Percentiles rank a stretch among this genome's conserved stretches.
Evolutionary conservation across 2,113 vertebrate genomes (phyloP).

Genomic region (Microcebus griseorufus): DNA sequence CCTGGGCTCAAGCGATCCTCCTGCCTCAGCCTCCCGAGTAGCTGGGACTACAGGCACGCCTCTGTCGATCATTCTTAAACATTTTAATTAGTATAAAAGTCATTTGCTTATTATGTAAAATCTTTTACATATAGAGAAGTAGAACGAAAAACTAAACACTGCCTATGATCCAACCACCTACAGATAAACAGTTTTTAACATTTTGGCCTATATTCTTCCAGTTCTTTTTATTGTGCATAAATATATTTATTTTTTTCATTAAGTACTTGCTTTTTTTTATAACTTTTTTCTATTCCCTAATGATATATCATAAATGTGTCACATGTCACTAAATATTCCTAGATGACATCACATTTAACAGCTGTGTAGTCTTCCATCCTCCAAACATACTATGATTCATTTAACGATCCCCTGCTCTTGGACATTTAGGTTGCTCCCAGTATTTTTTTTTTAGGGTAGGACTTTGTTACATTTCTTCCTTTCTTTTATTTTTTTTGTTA

Average conservation of each 20-base stretch:
- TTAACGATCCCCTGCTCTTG: not conserved
- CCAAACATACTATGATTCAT: not conserved
- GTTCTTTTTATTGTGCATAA: not conserved
- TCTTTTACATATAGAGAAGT: not conserved
- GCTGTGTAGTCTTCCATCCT: not conserved
- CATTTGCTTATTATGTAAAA: not conserved
- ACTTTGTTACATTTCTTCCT: too few species aligned
- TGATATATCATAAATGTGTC: not conserved
- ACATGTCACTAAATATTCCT: not conserved
- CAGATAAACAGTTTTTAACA: not conserved
- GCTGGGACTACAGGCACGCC: too few species aligned
- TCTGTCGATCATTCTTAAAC: not conserved
- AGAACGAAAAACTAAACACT: not conserved
- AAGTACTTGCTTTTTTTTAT: not conserved
- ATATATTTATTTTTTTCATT: not conserved
- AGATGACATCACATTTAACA: not conserved
- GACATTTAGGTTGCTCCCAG: slow-evolving; percentile 8
- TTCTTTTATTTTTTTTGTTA: too few species aligned
- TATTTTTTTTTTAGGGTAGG: not conserved
- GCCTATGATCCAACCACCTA: not conserved
- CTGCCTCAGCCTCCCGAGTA: too few species aligned
- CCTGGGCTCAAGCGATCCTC: too few species aligned
- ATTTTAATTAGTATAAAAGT: not conserved
- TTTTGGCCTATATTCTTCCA: not conserved
- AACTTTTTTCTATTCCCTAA: not conserved